A percentile compares a stretch with the other conserved stretches of the same genome.
Evolutionary conservation across 2,113 vertebrate genomes (phyloP).

Genomic region (Antidorcas marsupialis): DNA sequence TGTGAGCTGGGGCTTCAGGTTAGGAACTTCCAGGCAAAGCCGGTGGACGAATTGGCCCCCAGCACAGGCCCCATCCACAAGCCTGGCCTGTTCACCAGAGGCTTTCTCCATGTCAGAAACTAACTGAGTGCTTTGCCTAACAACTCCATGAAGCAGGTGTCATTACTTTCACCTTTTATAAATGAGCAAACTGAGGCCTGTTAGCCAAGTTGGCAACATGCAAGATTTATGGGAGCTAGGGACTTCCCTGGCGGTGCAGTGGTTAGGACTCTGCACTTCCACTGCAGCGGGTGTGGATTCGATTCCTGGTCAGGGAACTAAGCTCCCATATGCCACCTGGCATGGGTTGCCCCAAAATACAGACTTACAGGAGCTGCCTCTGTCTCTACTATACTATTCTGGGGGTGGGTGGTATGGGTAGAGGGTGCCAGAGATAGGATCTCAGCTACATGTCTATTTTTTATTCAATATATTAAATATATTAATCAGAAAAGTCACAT

Average conservation of each 20-base stretch:
- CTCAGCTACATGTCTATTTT: slow-evolving; percentile 71
- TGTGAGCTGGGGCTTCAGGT: not conserved
- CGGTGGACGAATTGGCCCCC: accelerated
- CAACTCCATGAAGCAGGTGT: not conserved
- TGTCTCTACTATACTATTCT: not conserved
- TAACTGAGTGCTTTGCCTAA: not conserved
- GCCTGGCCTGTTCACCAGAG: not conserved
- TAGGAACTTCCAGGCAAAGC: not conserved
- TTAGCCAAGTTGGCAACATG: not conserved
- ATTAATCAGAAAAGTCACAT: slow-evolving; percentile 77
- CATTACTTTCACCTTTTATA: not conserved
- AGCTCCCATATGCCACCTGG: not conserved
- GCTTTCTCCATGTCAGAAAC: not conserved
- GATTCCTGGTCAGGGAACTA: not conserved
- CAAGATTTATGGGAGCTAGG: not conserved
- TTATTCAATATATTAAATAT: slow-evolving; percentile 72
- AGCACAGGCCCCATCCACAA: not conserved
- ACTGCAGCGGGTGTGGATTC: not conserved
- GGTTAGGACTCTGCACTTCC: not conserved
- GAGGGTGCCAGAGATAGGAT: not conserved
- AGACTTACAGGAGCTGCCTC: not conserved
- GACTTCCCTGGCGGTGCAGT: not conserved
- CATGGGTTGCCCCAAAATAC: not conserved
- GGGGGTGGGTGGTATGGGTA: accelerated
- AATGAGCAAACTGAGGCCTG: not conserved